Base-by-base conservation (phyloP, 2,113 vertebrate genomes). In the Jacana jacana region DNA sequence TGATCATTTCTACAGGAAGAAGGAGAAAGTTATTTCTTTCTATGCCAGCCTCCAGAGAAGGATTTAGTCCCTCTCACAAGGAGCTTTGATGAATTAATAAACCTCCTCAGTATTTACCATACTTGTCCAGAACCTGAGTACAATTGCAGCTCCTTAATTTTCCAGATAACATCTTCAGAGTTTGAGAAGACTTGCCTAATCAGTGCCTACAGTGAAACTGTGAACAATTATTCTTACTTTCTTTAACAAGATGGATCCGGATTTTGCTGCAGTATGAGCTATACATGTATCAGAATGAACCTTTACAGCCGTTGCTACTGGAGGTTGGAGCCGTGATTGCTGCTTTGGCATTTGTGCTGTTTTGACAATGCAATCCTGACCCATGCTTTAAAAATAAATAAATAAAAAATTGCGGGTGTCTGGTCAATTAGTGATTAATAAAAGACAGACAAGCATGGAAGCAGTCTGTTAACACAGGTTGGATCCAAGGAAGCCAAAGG, bases 161-260 rank as follows among this genome's bases (percentile, higher is more conserved):
- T 90, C 61, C 65, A 91, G 95, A 93, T 97, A 96, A 90, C 76
- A 96, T 96, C 96, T 94, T 69, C 20, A 88, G 90, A 71, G 46
- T 93, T 91, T 86, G 88, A 92, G 90, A 81, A 91, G 92, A 81
- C 90, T 96, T 96, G 93, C 35, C 77, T 94, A 93, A 94, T 88
- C 61, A 77, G 88, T 81, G 71, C 93, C 82, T 93, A 90, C 76
- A 91, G 91, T 83, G 60, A 94, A 93, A 96, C 46, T 64, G 63
- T 49, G 64, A 94, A 64, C 81, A 82, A 90, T 79, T 91, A 92
- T 61, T 91, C 78, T 60, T 71, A 81, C 69, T 93, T 97, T 92
- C 48, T 81, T 91, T 88, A 94, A 78, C 52, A 84, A 73, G 76
- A 77, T n/a, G 46, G 35, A 86, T 90, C 86, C 90, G 66, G 39